Conservation (phyloP, 2,888 invertebrate species). For the Leuctra nigra region DNA sequence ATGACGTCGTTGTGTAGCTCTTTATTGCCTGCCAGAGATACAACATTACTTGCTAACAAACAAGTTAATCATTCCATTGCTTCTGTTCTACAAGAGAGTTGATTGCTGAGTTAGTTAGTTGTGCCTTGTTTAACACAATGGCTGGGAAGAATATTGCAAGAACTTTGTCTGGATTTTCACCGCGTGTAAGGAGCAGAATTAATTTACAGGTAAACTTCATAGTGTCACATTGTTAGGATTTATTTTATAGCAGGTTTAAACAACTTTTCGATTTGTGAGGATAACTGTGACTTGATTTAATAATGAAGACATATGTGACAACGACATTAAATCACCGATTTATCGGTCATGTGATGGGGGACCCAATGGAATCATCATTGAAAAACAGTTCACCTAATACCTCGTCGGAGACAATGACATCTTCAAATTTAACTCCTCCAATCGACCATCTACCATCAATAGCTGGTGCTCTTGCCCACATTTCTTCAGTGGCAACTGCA, state of each 20-base stretch:
- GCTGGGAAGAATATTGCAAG: neutral
- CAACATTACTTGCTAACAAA: neutral
- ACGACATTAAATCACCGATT: neutral
- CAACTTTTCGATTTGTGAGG: neutral
- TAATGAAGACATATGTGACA: neutral
- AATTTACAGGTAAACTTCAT: neutral
- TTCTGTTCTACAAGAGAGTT: too few species aligned
- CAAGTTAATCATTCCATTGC: neutral
- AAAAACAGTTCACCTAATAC: neutral
- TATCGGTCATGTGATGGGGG: neutral
- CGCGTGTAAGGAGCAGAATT: constrained; percentile 4
- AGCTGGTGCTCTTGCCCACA: neutral
- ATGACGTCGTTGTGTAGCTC: neutral
- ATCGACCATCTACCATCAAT: neutral
- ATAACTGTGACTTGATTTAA: neutral
- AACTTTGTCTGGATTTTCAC: constrained; percentile 8
- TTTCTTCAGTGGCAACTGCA: neutral
- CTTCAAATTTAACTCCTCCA: neutral
- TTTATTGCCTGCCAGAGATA: neutral
- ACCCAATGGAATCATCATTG: neutral
- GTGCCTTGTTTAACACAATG: too few species aligned
- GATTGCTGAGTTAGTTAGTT: too few species aligned
- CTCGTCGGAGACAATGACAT: neutral
- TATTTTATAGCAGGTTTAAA: neutral
- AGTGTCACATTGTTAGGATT: neutral